Evolutionary conservation across 2,113 vertebrate genomes (phyloP), one percentile per base, ranked within the genome.

Genomic region (Brachypteracias leptosomus): DNA sequence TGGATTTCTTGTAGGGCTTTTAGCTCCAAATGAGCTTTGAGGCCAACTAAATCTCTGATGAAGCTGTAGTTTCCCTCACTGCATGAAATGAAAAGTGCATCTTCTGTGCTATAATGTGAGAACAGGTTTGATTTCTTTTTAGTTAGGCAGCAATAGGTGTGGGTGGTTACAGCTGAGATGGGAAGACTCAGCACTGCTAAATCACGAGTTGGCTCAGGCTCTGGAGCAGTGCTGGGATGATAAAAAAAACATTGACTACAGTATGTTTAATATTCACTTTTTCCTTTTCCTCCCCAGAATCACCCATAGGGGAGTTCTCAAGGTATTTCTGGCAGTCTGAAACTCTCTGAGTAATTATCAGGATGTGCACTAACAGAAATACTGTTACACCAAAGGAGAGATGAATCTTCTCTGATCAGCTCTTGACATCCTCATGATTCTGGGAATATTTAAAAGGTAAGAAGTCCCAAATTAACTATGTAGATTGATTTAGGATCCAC

Each of bases 11-110:
- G n/a, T 31, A 65, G 70, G 88, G 79, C 82, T 95, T 97, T 95
- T 81, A 89, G 80, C 81, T 95, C 77, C 88, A 92, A 74, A 96
- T 89, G 85, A 96, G 88, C 93, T 93, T 78, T 88, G 95, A 89
- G 91, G 77, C 93, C 88, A 47, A 11, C 20, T 57, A 75, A 87
- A 84, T 46, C 94, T 94, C 91, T 35, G 29, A 57, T 55, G 79
- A 74, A 96, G 73, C 90, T 86, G 85, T 61, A 77, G 71, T 22
- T 83, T 92, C 82, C 67, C 49, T 75, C 47, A 29, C 88, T 89
- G 91, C 54, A 5, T 36, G 79, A 52, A 75, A 47, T 78, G 89
- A 46, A 46, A 86, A 95, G 79, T 61, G 36, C 19, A 25, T 72
- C 46, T 46, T 51, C 58, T 29, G 1, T 44, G 55, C 52, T 44